These are phyloP conservation scores for Aphelenchoides avenae DNA, from an alignment of 1,140 invertebrate species.

Conservation along the genomic window DNA sequence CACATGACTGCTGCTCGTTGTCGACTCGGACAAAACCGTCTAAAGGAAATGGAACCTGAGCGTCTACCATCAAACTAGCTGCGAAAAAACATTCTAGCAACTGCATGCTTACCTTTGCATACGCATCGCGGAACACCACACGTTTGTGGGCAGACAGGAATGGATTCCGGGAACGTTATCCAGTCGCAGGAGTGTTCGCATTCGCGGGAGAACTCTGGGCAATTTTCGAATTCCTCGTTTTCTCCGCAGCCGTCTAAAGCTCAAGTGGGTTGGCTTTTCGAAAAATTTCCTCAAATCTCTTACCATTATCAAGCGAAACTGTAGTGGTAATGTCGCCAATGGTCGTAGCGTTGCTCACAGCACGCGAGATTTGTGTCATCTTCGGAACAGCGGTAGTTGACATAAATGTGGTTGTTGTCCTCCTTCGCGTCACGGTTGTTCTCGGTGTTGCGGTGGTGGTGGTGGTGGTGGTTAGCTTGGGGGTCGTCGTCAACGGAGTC, in stretches of 20 bases:
- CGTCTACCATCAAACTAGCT: too few relatives aligned
- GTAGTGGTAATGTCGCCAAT: neutral
- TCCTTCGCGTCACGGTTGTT: too few relatives aligned
- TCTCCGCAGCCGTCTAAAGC: constrained; percentile 19
- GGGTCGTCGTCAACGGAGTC: too few relatives aligned
- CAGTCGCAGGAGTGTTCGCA: constrained; percentile 56
- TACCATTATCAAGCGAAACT: neutral
- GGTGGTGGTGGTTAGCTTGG: too few relatives aligned
- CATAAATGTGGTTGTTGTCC: too few relatives aligned
- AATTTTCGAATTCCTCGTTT: constrained; percentile 51
- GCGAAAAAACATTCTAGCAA: too few relatives aligned
- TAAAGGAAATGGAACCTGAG: too few relatives aligned
- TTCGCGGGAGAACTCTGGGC: constrained; percentile 47
- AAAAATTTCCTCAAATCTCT: neutral
- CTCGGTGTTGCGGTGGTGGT: too few relatives aligned
- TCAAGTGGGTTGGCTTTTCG: neutral
- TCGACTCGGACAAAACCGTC: constrained; percentile 48
- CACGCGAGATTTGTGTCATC: constrained; percentile 6
- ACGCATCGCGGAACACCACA: constrained; percentile 53
- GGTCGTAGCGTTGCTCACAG: neutral
- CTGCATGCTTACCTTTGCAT: too few relatives aligned
- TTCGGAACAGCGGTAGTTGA: neutral
- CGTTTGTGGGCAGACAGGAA: constrained; percentile 43
- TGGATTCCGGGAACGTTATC: constrained; percentile 53
- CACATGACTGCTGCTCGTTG: constrained; percentile 44